Base-by-base conservation (phyloP, 2,797 vertebrate genomes). In the Ctenochaetus hawaiiensis region DNA sequence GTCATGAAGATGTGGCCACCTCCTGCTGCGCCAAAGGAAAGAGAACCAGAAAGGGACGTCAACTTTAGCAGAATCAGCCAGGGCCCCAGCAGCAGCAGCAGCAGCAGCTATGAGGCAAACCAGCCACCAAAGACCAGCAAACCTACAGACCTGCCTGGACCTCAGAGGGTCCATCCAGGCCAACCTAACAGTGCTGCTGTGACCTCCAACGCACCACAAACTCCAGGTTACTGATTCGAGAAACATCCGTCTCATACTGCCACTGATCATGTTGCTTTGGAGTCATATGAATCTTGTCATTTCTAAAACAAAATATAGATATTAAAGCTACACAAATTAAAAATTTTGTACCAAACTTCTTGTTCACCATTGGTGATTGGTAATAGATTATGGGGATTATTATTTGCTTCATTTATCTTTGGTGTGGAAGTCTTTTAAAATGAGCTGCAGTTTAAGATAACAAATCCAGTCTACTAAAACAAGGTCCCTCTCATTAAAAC, bases 1-100 rank as follows among this genome's bases (percentile, higher is more conserved):
- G 90, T 94, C 23, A 87, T 96, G 93, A 95, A 94, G 89, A 94
- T 94, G 95, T 96, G 95, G 95, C 95, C 95, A 0, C 95, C 95
- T 51, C 95, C 95, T 6, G 88, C 91, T n/a, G 48, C 37, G 17
- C 92, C 94, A 6, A 84, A 84, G 66, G 88, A 89, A 67, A 57
- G 72, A 56, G 86, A 76, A 37, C 22, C 57, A 6, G 82, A 81
- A 26, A 90, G 14, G 49, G 89, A 83, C 3, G 16, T 8, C 0
- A 0, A 13, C 1, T 69, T n/a, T 59, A 85, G 71, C 57, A 65
- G n/a, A n/a, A 56, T 66, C 23, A 9, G 62, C 70, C 45, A 78
- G 0, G 34, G 75, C 61, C 71, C 30, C 30, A 30, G 30, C 30
- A 30, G 30, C 30, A 26, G 26, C 26, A 26, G 26, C 26, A 47